Conservation (phyloP, 2,888 invertebrate species). For the Drosophila algonquin region DNA sequence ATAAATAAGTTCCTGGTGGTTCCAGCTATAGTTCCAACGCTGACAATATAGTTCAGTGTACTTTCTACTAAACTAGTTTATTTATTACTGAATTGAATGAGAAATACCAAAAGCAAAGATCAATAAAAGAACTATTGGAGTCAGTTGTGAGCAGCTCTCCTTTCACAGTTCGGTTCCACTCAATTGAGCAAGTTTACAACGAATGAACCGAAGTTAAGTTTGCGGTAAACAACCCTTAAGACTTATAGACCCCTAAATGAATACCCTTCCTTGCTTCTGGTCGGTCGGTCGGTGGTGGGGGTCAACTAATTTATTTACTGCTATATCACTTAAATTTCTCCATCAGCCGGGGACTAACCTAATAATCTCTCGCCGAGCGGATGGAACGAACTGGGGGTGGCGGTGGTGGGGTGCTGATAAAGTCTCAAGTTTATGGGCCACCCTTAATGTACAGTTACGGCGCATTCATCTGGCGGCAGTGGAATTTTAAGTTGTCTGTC, state of each 20-base stretch:
- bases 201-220: conserved; percentile 37
- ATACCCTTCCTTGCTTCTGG: conserved; percentile 12
- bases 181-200: conserved; percentile 43
- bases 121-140: conserved; percentile 23
- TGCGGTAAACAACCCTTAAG: neutral
- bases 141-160: conserved; percentile 41
- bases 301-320: conserved; percentile 46
- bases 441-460: conserved; percentile 75
- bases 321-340: conserved; percentile 49
- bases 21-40: neutral
- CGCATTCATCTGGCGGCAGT: conserved; percentile 22
- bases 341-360: conserved; percentile 39
- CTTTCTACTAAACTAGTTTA: no score
- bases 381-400: neutral
- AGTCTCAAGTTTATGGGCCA: conserved; percentile 64
- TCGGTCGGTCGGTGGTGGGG: neutral
- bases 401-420: conserved; percentile 15
- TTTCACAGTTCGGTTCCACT: conserved; percentile 41
- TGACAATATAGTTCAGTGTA: no score
- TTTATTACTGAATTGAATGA: conserved; percentile 6
- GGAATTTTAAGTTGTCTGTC: conserved; percentile 61
- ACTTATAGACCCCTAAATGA: neutral
- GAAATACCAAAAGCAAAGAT: conserved; percentile 23
- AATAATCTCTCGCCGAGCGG: conserved; percentile 44
- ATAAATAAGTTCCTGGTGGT: neutral